Evolutionary conservation across 2,113 vertebrate species (phyloP).

Genomic region (Petroica traversi): DNA sequence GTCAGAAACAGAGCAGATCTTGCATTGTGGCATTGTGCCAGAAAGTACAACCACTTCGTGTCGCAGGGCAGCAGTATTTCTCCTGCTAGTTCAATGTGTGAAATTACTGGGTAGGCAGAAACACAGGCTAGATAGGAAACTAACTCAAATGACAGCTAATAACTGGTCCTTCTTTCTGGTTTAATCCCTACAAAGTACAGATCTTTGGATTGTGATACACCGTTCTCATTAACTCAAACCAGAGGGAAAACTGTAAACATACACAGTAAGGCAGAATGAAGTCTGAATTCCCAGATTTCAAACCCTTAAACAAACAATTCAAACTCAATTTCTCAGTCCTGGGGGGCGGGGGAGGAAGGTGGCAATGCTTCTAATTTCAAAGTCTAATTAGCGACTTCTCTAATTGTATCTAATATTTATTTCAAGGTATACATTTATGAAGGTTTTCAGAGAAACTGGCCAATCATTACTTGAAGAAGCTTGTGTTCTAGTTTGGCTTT

Average conservation of each 20-base stretch:
- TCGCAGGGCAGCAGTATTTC: neutral
- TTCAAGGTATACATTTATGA: neutral
- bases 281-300: neutral
- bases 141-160: neutral
- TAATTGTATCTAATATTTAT: neutral
- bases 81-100: neutral
- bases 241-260: neutral
- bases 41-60: neutral
- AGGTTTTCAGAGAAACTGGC: neutral
- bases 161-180: neutral
- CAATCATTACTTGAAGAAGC: neutral
- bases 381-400: neutral
- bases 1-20: neutral
- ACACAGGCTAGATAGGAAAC: neutral
- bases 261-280: neutral
- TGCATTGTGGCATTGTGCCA: neutral
- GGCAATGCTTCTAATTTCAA: neutral
- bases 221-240: neutral
- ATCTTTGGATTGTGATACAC: neutral
- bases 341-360: accelerated
- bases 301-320: neutral
- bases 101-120: neutral
- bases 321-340: neutral
- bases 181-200: neutral
- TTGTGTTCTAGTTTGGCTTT: neutral